phyloP scores from a whole-genome alignment of 2,113 vertebrate species.

The Saccopteryx bilineata region DNA sequence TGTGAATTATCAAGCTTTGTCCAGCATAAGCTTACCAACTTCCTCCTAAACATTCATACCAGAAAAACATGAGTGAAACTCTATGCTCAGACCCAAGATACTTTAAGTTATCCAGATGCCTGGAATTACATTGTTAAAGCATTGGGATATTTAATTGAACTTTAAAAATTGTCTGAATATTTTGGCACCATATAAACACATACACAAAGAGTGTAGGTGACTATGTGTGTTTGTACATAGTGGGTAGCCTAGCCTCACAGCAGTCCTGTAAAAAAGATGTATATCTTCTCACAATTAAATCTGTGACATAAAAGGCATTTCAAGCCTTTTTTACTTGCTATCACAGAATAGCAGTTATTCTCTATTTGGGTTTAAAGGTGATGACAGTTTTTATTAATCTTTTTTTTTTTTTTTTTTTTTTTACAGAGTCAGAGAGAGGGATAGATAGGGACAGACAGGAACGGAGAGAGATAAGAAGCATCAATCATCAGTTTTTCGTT shows the following conservation, averaged over 20 bases:
- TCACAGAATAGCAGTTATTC: background rate
- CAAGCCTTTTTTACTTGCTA: background rate
- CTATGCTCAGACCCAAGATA: background rate
- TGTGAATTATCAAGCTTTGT: background rate
- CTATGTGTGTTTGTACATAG: fast-evolving
- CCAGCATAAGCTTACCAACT: background rate
- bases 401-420: too few relatives aligned
- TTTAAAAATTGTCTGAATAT: background rate
- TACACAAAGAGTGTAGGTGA: background rate
- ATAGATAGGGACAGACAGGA: too few relatives aligned
- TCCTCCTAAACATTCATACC: background rate
- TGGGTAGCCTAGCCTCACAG: background rate
- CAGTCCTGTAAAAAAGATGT: fast-evolving
- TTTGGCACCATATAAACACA: background rate
- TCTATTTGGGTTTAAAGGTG: constrained; percentile 30
- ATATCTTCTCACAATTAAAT: background rate
- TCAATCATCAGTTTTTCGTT: too few relatives aligned
- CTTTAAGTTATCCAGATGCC: background rate
- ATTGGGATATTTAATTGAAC: background rate
- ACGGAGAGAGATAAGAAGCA: too few relatives aligned
- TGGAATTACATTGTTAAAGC: background rate
- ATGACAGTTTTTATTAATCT: constrained; percentile 55
- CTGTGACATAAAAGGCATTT: background rate
- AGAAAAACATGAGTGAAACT: background rate
- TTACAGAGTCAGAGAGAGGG: too few relatives aligned